Conservation (phyloP, 2,113 vertebrate genomes). For the Carettochelys insculpta region DNA sequence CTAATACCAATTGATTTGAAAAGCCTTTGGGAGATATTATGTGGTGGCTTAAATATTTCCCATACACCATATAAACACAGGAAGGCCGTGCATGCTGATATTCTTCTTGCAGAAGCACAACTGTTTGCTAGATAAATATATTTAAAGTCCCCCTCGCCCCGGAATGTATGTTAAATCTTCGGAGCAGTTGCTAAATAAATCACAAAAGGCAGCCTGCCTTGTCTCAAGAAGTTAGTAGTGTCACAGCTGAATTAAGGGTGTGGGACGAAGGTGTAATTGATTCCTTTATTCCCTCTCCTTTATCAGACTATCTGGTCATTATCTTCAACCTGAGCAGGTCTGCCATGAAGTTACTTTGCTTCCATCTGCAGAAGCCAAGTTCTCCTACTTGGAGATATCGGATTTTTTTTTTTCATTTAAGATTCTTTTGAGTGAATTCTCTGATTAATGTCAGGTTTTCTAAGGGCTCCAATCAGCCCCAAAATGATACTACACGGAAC, state of each 20-base stretch:
- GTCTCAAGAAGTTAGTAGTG: conserved; percentile 17
- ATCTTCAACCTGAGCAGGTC: conserved; percentile 47
- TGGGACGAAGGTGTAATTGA: neutral
- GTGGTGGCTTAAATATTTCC: conserved; percentile 43
- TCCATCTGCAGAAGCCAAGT: conserved; percentile 50
- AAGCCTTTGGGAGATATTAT: conserved; percentile 40
- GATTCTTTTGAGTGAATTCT: neutral
- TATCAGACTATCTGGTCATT: conserved; percentile 50
- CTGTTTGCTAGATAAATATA: conserved; percentile 51
- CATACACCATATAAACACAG: conserved; percentile 19
- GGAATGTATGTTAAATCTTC: neutral
- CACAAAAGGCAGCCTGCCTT: too few relatives aligned
- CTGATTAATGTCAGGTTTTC: neutral
- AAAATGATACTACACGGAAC: neutral
- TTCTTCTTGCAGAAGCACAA: conserved; percentile 53
- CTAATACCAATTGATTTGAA: conserved; percentile 40
- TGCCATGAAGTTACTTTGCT: conserved; percentile 41
- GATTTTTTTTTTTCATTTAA: conserved; percentile 35
- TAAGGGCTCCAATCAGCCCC: conserved; percentile 9
- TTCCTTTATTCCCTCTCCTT: conserved; percentile 61
- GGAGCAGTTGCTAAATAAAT: conserved; percentile 8
- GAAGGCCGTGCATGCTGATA: conserved; percentile 16
- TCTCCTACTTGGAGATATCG: conserved; percentile 21
- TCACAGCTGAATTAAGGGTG: neutral
- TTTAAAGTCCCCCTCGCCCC: conserved; percentile 30